Base-by-base conservation (phyloP, 2,888 invertebrate genomes). In the Xestia c-nigrum region DNA sequence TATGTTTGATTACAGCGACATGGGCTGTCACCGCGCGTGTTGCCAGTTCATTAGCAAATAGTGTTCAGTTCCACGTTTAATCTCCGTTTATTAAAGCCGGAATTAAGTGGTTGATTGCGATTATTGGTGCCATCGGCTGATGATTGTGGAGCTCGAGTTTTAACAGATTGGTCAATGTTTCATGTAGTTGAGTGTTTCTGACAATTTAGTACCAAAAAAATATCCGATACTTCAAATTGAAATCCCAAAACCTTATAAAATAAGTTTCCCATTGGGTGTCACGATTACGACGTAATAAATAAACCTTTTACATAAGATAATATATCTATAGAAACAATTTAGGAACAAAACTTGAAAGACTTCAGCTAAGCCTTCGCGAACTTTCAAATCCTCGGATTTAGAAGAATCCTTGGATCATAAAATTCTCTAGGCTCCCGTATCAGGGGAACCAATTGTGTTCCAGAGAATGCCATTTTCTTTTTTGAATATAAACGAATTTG, bases 401-500 rank as follows among this genome's bases (percentile, higher is more conserved):
- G 55, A 77, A 81, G 55, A 83, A 76, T 73, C 79, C 72, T 65
- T 74, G 40, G 74, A 71, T 83, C 86, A 79, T 80, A 87, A 87
- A 87, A 83, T 79, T 87, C 73, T 70, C 71, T 76, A 80, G 74
- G 69, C 70, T 80, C 74, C 75, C 80, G 57, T 80, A 86, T 88
- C 76, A 80, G 59, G 74, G 73, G 61, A 73, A 80, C 78, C 78
- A 86, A 88, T 88, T 88, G 87, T 80, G 78, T 79, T 76, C 82
- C 68, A 57, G 70, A 70, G 78, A 79, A 83, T 77, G 65, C 70
- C 75, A 80, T 85, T 80, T 72, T 74, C 68, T 69, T 66, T 80
- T 81, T 72, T 78, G 59, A 75, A 86, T 87, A 85, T 84, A 87
- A 87, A 88, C 81, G 85, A 87, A 82, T 88, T 88, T 89, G 89